A percentile compares a stretch with the other conserved stretches of the same genome.
These are phyloP conservation scores for Polydrusus pterygomalis DNA, from an alignment of 2,888 invertebrate genomes.

Conservation along the genomic window DNA sequence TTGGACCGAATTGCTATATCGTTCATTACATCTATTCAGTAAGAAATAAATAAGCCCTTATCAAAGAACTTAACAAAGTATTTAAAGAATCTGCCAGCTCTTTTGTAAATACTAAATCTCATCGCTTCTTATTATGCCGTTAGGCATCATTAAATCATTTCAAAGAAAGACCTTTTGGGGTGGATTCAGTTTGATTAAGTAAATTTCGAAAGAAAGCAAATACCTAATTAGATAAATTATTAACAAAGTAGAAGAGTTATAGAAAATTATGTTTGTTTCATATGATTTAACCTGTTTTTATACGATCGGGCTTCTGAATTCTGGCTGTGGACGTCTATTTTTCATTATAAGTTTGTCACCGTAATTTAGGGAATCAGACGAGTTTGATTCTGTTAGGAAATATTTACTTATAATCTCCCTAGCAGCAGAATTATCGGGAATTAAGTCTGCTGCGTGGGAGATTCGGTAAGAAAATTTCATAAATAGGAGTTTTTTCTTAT, in stretches of 20 bases:
- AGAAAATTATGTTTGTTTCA: too few relatives aligned
- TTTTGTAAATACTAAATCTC: conserved; percentile 15
- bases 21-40: neutral
- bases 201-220: conserved; percentile 3
- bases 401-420: too few relatives aligned
- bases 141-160: conserved; percentile 7
- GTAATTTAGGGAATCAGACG: too few relatives aligned
- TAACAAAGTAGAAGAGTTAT: neutral
- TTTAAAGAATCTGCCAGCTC: conserved; percentile 7
- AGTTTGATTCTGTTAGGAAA: too few relatives aligned
- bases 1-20: neutral
- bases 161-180: neutral
- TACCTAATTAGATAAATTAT: conserved; percentile 8
- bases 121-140: neutral
- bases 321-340: too few relatives aligned
- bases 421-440: too few relatives aligned
- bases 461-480: too few relatives aligned
- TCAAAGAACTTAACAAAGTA: conserved; percentile 11
- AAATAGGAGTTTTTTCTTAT: too few relatives aligned
- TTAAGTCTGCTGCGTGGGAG: too few relatives aligned
- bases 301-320: too few relatives aligned
- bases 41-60: neutral
- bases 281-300: too few relatives aligned
- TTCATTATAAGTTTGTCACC: too few relatives aligned
- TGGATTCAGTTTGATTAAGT: conserved; percentile 1